phyloP scores from a whole-genome alignment of 2,888 invertebrate genomes.

The Dinocampus coccinellae region DNA sequence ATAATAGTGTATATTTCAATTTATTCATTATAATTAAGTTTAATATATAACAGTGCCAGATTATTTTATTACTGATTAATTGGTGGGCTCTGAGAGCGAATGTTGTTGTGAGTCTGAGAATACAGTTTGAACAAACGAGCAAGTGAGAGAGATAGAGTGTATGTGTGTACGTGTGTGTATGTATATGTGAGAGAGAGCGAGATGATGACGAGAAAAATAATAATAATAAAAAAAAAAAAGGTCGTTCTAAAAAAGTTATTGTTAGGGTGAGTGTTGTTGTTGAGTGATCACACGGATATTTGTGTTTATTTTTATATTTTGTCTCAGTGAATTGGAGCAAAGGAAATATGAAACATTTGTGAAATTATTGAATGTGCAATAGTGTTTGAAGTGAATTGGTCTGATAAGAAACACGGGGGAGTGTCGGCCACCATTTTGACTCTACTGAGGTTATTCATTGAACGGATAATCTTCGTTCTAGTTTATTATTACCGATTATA shows the following conservation, averaged over 20 bases:
- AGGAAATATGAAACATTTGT: neutral
- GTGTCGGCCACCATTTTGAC: constrained; percentile 67
- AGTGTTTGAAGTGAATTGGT: constrained; percentile 11
- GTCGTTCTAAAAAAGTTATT: neutral
- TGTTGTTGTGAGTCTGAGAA: constrained; percentile 22
- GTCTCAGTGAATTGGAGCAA: neutral
- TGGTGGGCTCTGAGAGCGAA: neutral
- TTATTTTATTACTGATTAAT: neutral
- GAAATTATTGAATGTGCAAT: neutral
- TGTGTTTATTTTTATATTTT: neutral
- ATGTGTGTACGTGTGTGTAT: too few relatives aligned
- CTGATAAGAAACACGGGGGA: constrained; percentile 50
- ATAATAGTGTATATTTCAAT: neutral
- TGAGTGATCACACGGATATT: neutral
- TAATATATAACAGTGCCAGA: neutral
- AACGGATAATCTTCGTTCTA: constrained; percentile 31
- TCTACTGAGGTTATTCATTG: constrained; percentile 62
- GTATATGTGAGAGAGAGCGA: constrained; percentile 15
- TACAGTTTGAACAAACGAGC: neutral
- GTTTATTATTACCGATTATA: constrained; percentile 4
- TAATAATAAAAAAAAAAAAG: neutral
- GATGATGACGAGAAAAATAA: constrained; percentile 18
- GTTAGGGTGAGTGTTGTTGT: neutral
- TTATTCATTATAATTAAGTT: neutral
- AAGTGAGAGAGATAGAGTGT: constrained; percentile 3